Base-by-base conservation (phyloP, 2,888 invertebrate species). In the Vesta saturnalis region DNA sequence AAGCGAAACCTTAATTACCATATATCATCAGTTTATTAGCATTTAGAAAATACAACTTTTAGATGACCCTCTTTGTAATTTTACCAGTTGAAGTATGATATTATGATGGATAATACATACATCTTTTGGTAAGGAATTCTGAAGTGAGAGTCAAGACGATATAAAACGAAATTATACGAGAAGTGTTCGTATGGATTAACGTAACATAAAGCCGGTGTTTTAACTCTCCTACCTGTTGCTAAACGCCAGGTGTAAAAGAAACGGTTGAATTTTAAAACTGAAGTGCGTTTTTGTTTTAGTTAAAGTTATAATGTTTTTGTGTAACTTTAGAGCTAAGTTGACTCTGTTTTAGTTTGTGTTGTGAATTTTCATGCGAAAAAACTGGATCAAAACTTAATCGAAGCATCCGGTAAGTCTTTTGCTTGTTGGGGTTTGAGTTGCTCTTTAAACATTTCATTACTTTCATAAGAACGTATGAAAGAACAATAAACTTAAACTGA, bases 191-290 rank as follows among this genome's bases (percentile, higher is more conserved):
- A 23, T 43, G 67, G 54, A 46, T 43, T 55, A 22, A 46, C 47
- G 16, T 57, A 65, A 58, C 61, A 52, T 23, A 52, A 57, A 56
- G 60, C 58, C 58, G 61, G 55, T 35, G 64, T 67, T 68, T 52
- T 52, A 52, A 52, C 52, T 68, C 67, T 68, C 67, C 73, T 74
- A 76, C 76, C 76, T 76, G 76, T 76, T 76, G 71, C 74, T 66
- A 60, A 66, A 43, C 22, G 74, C 76, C 74, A 74, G 76, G 74
- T 74, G 74, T 69, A 74, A 72, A 72, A 64, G 70, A 65, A 70
- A 61, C 69, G 68, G 71, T 75, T 73, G 63, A 65, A 62, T 70
- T 70, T 67, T 72, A 57, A 65, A 64, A n/a, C 21, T 18, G 23
- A 64, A 55, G 61, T 62, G 69, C 54, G 22, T 12, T 19, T 59